Base-by-base conservation (phyloP, 2,888 invertebrate species). In the Barypeithes pellucidus region DNA sequence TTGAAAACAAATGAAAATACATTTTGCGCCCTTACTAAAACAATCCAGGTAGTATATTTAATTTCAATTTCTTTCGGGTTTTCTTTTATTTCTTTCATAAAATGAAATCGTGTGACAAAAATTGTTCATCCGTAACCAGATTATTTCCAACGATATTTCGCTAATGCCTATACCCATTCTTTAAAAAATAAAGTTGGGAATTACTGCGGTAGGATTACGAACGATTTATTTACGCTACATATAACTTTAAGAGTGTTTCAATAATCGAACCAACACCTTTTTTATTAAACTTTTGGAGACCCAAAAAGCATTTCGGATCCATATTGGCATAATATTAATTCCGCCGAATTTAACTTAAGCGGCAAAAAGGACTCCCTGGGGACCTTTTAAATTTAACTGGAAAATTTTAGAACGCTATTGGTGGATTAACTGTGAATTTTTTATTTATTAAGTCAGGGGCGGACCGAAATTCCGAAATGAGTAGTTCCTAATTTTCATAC, bases 201-300 rank as follows among this genome's bases (percentile, higher is more conserved):
- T 65, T 65, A 52, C 36, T 52, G 16, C 20, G 52, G 65, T 12
- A 29, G 65, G 66, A 67, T 67, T 67, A 67, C 54, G 41, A 22
- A 14, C 22, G 47, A 9, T 18, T 68, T 68, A 57, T 67, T 41
- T 43, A 47, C 68, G 68, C 39, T 50, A 68, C 61, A 68, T 61
- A 39, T 50, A 68, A 68, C 61, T 61, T 67, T 67, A 67, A 47
- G 45, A 67, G 67, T 33, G 33, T 67, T 68, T 68, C 60, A 61
- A 68, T 68, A 61, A 61, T 33, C 61, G 50, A 36, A 20, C 61
- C 68, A 52, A 68, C 68, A 68, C 68, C 68, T 62, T 65, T 45
- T 65, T 65, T 61, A 61, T 62, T 62, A 62, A 47, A 45, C 29
- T 45, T 24, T 57, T 33, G 59, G 29, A 43, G 47, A 16, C 57